A percentile compares a stretch with the other conserved stretches of the same genome.
Evolutionary conservation across 2,888 invertebrate species (phyloP).

Genomic region (Punctoribates punctum): DNA sequence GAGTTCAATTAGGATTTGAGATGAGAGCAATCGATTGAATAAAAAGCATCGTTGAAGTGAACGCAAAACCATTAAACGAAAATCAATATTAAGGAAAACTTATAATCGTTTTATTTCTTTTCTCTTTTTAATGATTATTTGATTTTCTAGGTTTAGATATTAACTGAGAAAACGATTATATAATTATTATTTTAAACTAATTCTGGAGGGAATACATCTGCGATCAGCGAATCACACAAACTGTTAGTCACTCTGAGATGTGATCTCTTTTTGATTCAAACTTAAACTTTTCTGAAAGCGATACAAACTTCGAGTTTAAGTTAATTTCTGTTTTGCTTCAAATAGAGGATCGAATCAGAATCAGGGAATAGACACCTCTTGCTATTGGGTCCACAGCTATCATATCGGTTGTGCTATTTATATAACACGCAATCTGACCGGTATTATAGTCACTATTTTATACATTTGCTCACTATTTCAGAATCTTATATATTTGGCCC

Average conservation of each 20-base stretch:
- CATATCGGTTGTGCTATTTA: constrained; percentile 28
- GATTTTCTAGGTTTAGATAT: too few relatives aligned
- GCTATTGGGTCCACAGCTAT: constrained; percentile 27
- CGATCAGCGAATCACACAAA: background rate
- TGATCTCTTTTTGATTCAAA: constrained; percentile 1
- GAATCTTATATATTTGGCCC: too few relatives aligned
- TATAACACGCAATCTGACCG: constrained; percentile 29
- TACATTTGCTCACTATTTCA: background rate
- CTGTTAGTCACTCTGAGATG: background rate
- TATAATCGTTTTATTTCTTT: background rate
- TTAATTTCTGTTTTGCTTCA: background rate
- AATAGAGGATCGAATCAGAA: background rate
- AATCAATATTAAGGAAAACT: constrained; percentile 2
- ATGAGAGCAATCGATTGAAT: background rate
- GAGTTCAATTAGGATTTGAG: background rate
- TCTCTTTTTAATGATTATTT: too few relatives aligned
- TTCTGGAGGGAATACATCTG: too few relatives aligned
- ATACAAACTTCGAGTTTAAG: background rate
- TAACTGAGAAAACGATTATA: too few relatives aligned
- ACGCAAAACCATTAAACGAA: background rate
- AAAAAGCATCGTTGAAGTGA: background rate
- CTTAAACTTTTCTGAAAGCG: background rate
- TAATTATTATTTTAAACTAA: too few relatives aligned
- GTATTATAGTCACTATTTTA: constrained; percentile 1
- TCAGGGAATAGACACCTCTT: background rate